A percentile compares a stretch with the other conserved stretches of the same genome.
Conservation (phyloP, 2,888 invertebrate genomes). For the Agapetus fuscipes region DNA sequence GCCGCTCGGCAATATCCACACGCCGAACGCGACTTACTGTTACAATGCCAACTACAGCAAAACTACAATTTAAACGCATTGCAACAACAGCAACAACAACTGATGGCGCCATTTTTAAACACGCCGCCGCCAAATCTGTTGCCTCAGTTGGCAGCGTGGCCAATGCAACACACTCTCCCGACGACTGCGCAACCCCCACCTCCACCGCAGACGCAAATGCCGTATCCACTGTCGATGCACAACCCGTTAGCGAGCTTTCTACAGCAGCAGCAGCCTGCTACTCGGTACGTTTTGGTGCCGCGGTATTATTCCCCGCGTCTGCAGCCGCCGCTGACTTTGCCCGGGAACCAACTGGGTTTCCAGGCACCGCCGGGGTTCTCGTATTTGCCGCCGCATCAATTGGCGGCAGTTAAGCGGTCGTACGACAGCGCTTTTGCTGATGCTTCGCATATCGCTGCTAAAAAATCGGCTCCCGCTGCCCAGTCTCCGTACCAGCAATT, state of each 20-base stretch:
- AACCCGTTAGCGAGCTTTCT: not conserved
- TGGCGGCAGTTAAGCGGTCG: slow-evolving; percentile 50
- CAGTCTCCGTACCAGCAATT: slow-evolving; percentile 38
- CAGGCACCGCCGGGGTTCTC: slow-evolving; percentile 1
- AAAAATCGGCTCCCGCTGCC: slow-evolving; percentile 34
- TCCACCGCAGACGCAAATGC: not conserved
- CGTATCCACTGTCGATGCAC: not conserved
- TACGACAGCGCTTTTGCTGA: slow-evolving; percentile 65
- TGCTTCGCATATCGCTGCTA: slow-evolving; percentile 27
- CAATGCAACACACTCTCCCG: not conserved
- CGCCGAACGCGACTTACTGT: slow-evolving; percentile 32
- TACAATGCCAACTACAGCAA: slow-evolving; percentile 25
- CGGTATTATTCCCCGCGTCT: slow-evolving; percentile 9
- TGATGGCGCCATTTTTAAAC: not conserved
- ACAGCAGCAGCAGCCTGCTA: not conserved
- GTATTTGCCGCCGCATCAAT: slow-evolving; percentile 24
- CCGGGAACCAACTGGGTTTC: slow-evolving; percentile 5
- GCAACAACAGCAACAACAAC: not conserved
- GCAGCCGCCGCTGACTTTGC: slow-evolving; percentile 9
- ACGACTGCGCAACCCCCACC: not conserved
- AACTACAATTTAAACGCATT: no score
- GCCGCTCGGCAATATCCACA: slow-evolving; percentile 59
- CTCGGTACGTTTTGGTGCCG: no score
- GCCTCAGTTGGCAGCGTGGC: not conserved
- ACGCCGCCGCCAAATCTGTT: not conserved